phyloP scores from a whole-genome alignment of 1,140 invertebrate genomes.

The Procambarus clarkii region DNA sequence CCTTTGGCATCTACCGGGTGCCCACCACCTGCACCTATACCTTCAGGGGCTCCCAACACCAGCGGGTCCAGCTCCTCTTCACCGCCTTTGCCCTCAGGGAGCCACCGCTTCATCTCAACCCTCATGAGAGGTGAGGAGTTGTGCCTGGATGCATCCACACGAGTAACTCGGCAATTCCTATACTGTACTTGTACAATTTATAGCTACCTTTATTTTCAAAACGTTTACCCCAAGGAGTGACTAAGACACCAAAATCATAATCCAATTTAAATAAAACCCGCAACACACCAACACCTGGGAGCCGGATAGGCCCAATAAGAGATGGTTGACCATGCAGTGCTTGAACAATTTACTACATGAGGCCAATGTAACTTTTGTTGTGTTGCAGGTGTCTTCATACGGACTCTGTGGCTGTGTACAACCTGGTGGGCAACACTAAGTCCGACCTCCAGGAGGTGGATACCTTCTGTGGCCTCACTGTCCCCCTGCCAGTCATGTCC shows the following conservation, averaged over 20 bases:
- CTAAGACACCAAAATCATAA: no score
- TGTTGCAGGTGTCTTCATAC: conserved; percentile 11
- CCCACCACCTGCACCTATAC: conserved; percentile 14
- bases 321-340: no score
- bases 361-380: background rate
- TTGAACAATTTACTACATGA: no score
- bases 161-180: no score
- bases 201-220: no score
- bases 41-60: background rate
- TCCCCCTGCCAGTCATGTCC: conserved; percentile 15
- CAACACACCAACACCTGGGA: no score
- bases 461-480: background rate
- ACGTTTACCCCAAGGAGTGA: no score
- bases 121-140: background rate
- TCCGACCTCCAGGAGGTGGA: background rate
- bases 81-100: background rate
- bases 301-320: no score
- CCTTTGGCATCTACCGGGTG: background rate
- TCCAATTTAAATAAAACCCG: no score
- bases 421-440: background rate
- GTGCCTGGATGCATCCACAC: no score
- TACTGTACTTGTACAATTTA: no score
- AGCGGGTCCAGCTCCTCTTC: conserved; percentile 2
- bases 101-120: background rate
- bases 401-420: conserved; percentile 1